Conservation (phyloP, 2,888 invertebrate genomes). For the Macrophya alboannulata region DNA sequence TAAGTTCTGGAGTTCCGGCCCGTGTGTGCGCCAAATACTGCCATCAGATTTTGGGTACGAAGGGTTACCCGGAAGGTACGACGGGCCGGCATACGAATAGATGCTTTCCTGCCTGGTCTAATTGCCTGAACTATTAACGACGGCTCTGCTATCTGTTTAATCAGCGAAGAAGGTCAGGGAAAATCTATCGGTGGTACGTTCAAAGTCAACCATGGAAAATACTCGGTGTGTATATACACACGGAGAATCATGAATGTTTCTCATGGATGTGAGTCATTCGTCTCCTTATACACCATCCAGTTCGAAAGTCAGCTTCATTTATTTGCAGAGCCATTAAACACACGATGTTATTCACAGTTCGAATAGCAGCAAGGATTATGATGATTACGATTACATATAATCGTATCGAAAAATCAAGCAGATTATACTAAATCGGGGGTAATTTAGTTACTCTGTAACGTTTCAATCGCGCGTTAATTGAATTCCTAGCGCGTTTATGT, state of each 20-base stretch:
- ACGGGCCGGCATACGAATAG: conserved; percentile 22
- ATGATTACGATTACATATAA: neutral
- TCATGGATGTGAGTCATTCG: too few species aligned
- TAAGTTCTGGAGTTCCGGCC: conserved; percentile 30
- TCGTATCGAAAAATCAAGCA: neutral
- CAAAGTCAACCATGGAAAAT: neutral
- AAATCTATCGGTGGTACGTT: neutral
- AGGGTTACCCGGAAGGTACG: conserved; percentile 46
- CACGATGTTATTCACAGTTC: too few species aligned
- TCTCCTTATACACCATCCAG: neutral
- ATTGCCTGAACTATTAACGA: conserved; percentile 37
- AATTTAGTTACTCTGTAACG: neutral
- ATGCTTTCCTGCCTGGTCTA: conserved; percentile 47
- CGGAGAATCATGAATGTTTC: neutral
- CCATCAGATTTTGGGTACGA: conserved; percentile 38
- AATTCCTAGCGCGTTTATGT: neutral
- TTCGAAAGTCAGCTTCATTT: neutral
- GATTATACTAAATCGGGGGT: neutral
- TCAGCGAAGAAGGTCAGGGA: conserved; percentile 23
- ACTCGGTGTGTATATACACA: neutral
- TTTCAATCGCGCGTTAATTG: conserved; percentile 1
- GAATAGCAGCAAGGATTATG: neutral
- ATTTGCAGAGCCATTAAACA: too few species aligned
- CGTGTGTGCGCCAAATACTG: neutral
- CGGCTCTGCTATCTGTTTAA: conserved; percentile 11